phyloP scores from a whole-genome alignment of 2,113 vertebrate species.

The Camelus bactrianus region DNA sequence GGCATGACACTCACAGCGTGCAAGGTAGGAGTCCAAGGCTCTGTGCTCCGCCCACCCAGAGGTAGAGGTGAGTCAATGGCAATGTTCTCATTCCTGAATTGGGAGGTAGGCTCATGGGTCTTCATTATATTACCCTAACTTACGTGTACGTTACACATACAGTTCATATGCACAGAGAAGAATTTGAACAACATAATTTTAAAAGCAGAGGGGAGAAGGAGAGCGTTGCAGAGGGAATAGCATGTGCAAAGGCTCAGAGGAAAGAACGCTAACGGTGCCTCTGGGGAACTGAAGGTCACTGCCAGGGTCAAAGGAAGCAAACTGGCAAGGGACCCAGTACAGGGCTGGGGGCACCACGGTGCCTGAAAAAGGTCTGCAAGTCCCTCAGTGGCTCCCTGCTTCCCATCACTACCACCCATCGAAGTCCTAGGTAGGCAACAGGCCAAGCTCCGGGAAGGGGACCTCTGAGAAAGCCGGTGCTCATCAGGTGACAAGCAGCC shows the following conservation, averaged over 20 bases:
- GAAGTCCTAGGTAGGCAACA: neutral
- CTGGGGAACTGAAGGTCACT: neutral
- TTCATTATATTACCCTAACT: neutral
- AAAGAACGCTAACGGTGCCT: neutral
- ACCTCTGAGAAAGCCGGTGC: neutral
- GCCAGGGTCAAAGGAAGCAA: neutral
- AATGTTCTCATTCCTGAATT: neutral
- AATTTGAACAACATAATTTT: neutral
- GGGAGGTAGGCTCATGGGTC: neutral
- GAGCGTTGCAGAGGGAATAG: neutral
- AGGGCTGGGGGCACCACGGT: neutral
- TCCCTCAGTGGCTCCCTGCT: neutral
- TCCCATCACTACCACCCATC: neutral
- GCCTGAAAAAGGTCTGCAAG: neutral
- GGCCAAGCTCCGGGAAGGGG: neutral
- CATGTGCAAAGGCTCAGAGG: fast-evolving
- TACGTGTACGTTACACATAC: too few species aligned
- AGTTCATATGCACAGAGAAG: neutral
- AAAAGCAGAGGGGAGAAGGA: neutral
- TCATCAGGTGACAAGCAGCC: neutral
- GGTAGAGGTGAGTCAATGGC: neutral
- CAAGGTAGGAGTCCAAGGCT: fast-evolving
- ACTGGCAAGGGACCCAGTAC: neutral
- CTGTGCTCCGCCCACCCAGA: neutral
- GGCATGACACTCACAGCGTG: neutral